Conservation (phyloP, 2,797 vertebrate genomes). For the Ptychadena robeensis region DNA sequence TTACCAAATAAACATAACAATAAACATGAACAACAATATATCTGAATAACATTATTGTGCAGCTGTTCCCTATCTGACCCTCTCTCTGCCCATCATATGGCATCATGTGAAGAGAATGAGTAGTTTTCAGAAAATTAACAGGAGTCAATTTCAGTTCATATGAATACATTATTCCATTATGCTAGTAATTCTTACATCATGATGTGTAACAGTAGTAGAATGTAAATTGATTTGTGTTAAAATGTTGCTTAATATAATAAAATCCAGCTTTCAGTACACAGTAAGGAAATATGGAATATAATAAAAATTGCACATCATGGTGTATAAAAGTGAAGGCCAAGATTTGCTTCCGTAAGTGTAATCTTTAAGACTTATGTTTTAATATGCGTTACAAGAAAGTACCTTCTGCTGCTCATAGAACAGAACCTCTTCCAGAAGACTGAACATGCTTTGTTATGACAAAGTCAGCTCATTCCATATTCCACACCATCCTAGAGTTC, state of each 20-base stretch:
- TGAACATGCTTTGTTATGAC: not conserved
- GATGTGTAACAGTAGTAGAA: not conserved
- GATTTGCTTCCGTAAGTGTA: not conserved
- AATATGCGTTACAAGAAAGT: too few relatives aligned
- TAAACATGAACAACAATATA: too few relatives aligned
- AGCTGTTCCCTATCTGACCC: not conserved
- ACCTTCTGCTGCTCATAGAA: too few relatives aligned
- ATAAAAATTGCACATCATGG: not conserved
- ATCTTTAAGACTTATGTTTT: too few relatives aligned
- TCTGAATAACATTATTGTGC: not conserved
- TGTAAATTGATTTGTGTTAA: not conserved
- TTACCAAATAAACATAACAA: too few relatives aligned
- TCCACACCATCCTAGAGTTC: not conserved
- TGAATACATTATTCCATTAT: not conserved
- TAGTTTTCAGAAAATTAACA: not conserved
- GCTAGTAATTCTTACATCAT: not conserved
- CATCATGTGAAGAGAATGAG: not conserved
- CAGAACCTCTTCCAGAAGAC: not conserved
- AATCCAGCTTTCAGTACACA: not conserved
- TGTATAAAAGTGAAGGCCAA: not conserved
- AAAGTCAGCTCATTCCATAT: not conserved
- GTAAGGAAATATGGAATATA: not conserved
- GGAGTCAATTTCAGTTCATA: not conserved
- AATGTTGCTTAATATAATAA: not conserved
- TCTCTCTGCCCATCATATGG: not conserved